These are phyloP conservation scores for Sthenelais limicola DNA, from an alignment of 2,888 invertebrate species.

Conservation along the genomic window DNA sequence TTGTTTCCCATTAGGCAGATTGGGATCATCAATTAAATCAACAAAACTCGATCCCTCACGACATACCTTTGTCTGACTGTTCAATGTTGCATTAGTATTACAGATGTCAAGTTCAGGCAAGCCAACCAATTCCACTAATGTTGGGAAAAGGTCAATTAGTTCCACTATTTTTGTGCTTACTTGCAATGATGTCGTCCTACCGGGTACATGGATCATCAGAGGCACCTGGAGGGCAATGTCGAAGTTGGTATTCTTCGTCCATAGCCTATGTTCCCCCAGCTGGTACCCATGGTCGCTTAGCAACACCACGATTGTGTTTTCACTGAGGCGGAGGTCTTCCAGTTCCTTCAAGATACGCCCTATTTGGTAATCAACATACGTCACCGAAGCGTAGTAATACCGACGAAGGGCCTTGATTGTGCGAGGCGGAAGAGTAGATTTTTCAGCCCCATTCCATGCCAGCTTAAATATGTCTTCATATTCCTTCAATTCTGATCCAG, in stretches of 20 bases:
- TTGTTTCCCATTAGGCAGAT: background rate
- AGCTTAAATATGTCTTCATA: slow-evolving; percentile 44
- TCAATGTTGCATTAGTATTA: slow-evolving; percentile 45
- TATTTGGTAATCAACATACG: slow-evolving; percentile 53
- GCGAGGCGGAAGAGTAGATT: slow-evolving; percentile 51
- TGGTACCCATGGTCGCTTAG: slow-evolving; percentile 59
- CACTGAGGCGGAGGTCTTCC: slow-evolving; percentile 47
- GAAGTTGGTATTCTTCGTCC: slow-evolving; percentile 60
- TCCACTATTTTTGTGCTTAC: slow-evolving; percentile 51
- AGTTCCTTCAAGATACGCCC: slow-evolving; percentile 52
- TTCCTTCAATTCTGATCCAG: slow-evolving; percentile 14
- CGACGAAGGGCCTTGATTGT: slow-evolving; percentile 51
- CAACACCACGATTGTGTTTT: slow-evolving; percentile 56
- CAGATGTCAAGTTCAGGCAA: slow-evolving; percentile 47
- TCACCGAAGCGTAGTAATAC: slow-evolving; percentile 55
- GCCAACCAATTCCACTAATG: slow-evolving; percentile 55
- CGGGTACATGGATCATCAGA: slow-evolving; percentile 58
- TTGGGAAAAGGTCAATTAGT: slow-evolving; percentile 57
- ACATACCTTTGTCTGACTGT: slow-evolving; percentile 22
- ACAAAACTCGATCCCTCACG: slow-evolving; percentile 39
- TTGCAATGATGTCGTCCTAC: slow-evolving; percentile 52
- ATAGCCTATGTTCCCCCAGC: slow-evolving; percentile 59
- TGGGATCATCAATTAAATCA: slow-evolving; percentile 36
- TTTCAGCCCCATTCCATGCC: slow-evolving; percentile 48
- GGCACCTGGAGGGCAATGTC: slow-evolving; percentile 60